Base-by-base conservation (phyloP, 1,140 invertebrate species). In the Lepidostoma basale region DNA sequence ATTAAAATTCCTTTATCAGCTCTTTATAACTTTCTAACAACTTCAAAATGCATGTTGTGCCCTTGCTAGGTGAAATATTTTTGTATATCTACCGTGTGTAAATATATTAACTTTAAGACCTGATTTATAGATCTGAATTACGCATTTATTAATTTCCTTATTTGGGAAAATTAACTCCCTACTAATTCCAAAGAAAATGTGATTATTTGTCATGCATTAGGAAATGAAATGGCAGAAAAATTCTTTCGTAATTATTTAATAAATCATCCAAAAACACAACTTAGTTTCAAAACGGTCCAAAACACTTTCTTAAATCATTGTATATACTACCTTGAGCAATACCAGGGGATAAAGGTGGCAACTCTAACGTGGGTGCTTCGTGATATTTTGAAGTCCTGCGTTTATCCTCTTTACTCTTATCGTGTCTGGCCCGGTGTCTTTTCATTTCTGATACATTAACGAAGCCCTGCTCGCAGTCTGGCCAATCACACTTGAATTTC, bases 371-470 rank as follows among this genome's bases (percentile, higher is more conserved):
- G n/a, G n/a, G n/a, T n/a, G n/a, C n/a, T n/a, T n/a, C n/a, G n/a
- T n/a, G n/a, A n/a, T n/a, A n/a, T n/a, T n/a, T n/a, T n/a, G n/a
- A n/a, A n/a, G n/a, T n/a, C n/a, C n/a, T n/a, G n/a, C n/a, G n/a
- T n/a, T n/a, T n/a, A n/a, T n/a, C n/a, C n/a, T n/a, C n/a, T n/a
- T 59, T 67, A n/a, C 25, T 9, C 33, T 66, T 64, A 16, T 71
- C 60, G 16, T 71, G 69, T 49, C 64, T 44, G 3, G 28, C 10
- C 33, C 52, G 36, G 33, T 68, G 69, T 44, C 49, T 39, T 33
- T 68, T 68, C 66, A 69, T 68, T 42, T 68, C 67, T 14, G 60
- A 62, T 30, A 59, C 28, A 26, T 62, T 69, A 1, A 62, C 44
- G 20, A 68, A 66, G 3, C 58, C 44, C n/a, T 16, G 26, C 10